These are phyloP conservation scores for Sinodicranocentrus sp. DNA, from an alignment of 2,888 invertebrate genomes.

Conservation along the genomic window DNA sequence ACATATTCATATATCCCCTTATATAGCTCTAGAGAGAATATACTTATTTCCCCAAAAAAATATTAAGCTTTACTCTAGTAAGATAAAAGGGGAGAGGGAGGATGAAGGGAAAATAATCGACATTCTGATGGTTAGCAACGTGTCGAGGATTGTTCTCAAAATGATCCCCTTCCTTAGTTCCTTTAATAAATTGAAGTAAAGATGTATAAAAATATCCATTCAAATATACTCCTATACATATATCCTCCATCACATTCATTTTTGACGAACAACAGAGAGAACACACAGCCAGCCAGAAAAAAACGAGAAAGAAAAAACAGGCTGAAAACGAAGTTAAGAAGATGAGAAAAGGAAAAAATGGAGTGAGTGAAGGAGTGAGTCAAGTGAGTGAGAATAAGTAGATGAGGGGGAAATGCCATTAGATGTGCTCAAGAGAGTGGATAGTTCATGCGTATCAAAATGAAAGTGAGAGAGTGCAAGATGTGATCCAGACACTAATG, in stretches of 20 bases:
- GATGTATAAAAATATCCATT: too few species aligned
- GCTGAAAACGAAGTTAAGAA: constrained; percentile 14
- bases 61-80: too few species aligned
- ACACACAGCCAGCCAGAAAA: constrained; percentile 7
- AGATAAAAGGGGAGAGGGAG: neutral
- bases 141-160: constrained; percentile 56
- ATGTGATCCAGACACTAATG: constrained; percentile 76
- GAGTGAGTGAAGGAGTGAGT: constrained; percentile 35
- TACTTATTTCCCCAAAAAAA: too few species aligned
- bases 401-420: constrained; percentile 68
- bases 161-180: constrained; percentile 54
- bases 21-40: too few species aligned
- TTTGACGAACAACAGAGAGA: constrained; percentile 19
- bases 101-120: constrained; percentile 44
- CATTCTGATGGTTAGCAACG: constrained; percentile 58
- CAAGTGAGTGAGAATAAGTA: constrained; percentile 68
- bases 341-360: constrained; percentile 50
- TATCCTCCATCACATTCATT: constrained; percentile 19
- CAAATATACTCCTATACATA: too few species aligned
- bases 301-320: constrained; percentile 36
- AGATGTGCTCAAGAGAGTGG: constrained; percentile 72
- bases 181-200: too few species aligned
- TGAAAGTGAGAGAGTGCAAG: constrained; percentile 73
- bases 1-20: too few species aligned
- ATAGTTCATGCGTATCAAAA: constrained; percentile 75